Base-by-base conservation (phyloP, 2,113 vertebrate species). In the Pomatorhinus ruficollis region DNA sequence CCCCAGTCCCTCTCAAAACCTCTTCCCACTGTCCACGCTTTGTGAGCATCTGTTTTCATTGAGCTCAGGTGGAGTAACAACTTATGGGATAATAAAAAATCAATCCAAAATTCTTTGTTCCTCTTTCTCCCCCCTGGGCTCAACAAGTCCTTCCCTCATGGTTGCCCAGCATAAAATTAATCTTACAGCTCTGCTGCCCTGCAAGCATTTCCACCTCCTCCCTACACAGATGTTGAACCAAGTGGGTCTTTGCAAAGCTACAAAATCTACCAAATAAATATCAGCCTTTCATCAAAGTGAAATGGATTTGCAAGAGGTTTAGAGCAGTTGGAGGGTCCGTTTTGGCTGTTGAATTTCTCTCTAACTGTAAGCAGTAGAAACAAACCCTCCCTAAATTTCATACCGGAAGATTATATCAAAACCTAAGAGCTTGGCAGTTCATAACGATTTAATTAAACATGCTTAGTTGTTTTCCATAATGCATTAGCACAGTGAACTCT, bases 391-490 rank as follows among this genome's bases (percentile, higher is more conserved):
- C 33, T 11, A 20, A 19, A 33, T 27, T 53, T 72, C 47, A 80
- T 40, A 65, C 9, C 28, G 53, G 63, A 56, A 65, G 50, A 54
- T 11, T 71, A 57, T 42, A 44, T 16, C 44, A 71, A 35, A 90
- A 45, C 5, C 17, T 59, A 33, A 42, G 54, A 44, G 37, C 39
- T 22, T 89, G 77, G 10, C 37, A 68, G 60, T 78, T 91, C 40
- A 61, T 84, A 54, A 72, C 71, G n/a, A 64, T 60, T 78, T 90
- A 74, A 88, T 89, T 89, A 84, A 80, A 70, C 9, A 21, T 33
- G 37, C 56, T 81, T 57, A 77, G 42, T 49, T 93, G 57, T 74
- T 60, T 92, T 91, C 56, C 53, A 76, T 39, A 53, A 54, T 60
- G 24, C 35, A 59, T 84, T 83, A 89, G 28, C 35, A 27, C 56